Evolutionary conservation across 2,113 vertebrate genomes (phyloP).

Genomic region (Chaetodon auriga): DNA sequence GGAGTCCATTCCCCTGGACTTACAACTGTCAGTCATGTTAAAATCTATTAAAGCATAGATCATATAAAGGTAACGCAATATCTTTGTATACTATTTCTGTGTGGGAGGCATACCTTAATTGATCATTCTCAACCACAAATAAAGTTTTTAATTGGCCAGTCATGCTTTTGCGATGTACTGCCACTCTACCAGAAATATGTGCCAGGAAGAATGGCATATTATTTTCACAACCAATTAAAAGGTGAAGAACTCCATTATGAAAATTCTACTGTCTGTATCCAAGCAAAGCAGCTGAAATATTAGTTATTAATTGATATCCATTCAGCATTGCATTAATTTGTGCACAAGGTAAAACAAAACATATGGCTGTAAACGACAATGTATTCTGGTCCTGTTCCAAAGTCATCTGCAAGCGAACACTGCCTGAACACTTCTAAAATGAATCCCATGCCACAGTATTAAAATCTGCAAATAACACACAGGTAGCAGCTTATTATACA

Average conservation of each 20-base stretch:
- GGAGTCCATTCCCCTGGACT: background rate
- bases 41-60: background rate
- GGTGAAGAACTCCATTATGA: constrained; percentile 83
- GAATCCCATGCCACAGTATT: background rate
- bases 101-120: constrained; percentile 16
- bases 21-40: background rate
- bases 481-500: constrained; percentile 15
- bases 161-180: constrained; percentile 39
- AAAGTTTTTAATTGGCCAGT: constrained; percentile 60
- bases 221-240: constrained; percentile 86
- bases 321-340: constrained; percentile 75
- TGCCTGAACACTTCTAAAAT: constrained; percentile 13
- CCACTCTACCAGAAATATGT: constrained; percentile 59
- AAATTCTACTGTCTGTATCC: constrained; percentile 80
- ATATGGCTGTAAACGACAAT: constrained; percentile 65
- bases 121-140: constrained; percentile 53
- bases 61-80: background rate
- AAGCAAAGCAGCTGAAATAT: constrained; percentile 82
- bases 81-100: background rate
- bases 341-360: constrained; percentile 71
- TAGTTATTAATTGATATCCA: constrained; percentile 85
- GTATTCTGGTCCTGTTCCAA: constrained; percentile 69
- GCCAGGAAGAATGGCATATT: constrained; percentile 57
- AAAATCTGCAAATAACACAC: constrained; percentile 36
- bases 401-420: constrained; percentile 52